Percentiles rank a stretch among this genome's conserved stretches.
phyloP scores from a whole-genome alignment of 2,113 vertebrate species.

The Alces alces region DNA sequence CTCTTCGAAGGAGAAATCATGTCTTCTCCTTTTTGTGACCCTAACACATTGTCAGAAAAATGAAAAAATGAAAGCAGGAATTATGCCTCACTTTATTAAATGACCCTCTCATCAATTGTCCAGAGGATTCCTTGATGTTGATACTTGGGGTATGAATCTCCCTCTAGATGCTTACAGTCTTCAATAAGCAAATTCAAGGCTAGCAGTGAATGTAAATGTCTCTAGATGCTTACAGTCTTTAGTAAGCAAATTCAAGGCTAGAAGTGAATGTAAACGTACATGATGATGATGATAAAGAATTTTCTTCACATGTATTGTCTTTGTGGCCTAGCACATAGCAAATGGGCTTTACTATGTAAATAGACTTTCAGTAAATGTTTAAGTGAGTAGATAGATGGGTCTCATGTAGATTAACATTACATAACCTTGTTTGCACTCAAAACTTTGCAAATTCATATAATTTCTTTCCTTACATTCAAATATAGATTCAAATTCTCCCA shows the following conservation, averaged over 20 bases:
- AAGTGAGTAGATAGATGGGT: neutral
- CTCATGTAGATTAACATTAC: neutral
- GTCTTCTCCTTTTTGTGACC: neutral
- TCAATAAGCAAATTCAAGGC: neutral
- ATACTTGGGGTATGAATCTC: neutral
- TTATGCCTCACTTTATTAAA: neutral
- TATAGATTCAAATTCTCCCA: neutral
- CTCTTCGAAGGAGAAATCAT: neutral
- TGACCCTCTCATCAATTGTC: neutral
- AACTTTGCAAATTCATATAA: neutral
- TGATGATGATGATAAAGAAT: neutral
- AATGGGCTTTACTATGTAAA: neutral
- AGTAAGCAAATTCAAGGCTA: neutral
- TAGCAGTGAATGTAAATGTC: neutral
- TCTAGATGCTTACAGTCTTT: neutral
- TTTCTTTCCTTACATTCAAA: neutral
- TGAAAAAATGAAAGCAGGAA: neutral
- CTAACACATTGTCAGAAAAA: neutral
- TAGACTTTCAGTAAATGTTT: neutral
- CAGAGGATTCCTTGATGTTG: neutral
- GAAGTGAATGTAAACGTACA: neutral
- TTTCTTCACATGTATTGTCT: neutral
- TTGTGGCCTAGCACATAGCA: neutral
- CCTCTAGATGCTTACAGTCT: neutral
- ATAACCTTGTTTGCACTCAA: neutral